A percentile compares a stretch with the other conserved stretches of the same genome.
Evolutionary conservation across 2,113 vertebrate species (phyloP).

Genomic region (Oncorhynchus masou): DNA sequence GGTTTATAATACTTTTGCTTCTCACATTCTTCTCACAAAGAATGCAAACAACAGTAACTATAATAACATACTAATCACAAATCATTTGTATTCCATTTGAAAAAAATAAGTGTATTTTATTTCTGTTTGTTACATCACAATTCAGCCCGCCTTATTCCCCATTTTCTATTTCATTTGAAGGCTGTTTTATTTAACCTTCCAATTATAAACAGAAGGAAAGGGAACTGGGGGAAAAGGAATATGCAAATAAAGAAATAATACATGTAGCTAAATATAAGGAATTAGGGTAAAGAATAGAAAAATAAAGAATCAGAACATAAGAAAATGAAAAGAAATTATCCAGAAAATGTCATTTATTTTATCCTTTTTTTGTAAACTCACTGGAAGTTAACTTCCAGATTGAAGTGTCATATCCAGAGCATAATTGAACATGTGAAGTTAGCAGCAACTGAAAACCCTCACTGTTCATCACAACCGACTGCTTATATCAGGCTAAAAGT

Average conservation of each 20-base stretch:
- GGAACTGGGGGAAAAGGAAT: no score
- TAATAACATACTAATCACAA: conserved; percentile 54
- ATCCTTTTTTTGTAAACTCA: background rate
- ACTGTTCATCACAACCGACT: background rate
- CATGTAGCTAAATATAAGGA: background rate
- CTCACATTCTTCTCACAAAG: background rate
- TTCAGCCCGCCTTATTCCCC: no score
- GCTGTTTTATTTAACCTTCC: background rate
- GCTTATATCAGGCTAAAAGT: background rate
- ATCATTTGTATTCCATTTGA: conserved; percentile 1
- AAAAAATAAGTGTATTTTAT: no score
- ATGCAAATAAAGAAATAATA: background rate
- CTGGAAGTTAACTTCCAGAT: background rate
- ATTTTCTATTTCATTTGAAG: no score
- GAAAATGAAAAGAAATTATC: background rate
- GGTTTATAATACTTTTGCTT: conserved; percentile 1
- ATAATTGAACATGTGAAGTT: background rate
- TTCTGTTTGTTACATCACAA: no score
- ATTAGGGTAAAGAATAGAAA: no score
- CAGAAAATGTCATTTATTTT: background rate
- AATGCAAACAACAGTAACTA: conserved; percentile 51
- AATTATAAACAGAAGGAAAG: background rate
- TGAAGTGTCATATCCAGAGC: background rate
- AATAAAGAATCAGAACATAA: background rate
- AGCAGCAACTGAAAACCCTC: background rate